A percentile compares a stretch with the other conserved stretches of the same genome.
phyloP scores from a whole-genome alignment of 2,113 vertebrate species.

The Aphyosemion australe region DNA sequence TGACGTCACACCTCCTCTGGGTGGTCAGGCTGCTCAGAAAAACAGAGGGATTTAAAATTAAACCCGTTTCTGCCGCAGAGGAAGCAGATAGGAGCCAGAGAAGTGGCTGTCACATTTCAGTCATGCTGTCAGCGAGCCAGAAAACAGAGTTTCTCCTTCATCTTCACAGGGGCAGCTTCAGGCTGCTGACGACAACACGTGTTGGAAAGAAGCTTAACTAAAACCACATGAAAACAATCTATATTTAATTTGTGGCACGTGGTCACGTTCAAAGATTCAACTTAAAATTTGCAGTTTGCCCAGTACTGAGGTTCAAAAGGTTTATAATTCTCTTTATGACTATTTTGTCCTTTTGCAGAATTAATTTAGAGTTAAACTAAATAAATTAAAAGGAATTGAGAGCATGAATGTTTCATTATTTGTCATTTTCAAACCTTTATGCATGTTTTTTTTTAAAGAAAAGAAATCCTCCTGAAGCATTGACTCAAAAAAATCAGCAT shows the following conservation, averaged over 20 bases:
- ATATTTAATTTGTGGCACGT: not conserved
- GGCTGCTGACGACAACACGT: not conserved
- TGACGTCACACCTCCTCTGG: slow-evolving; percentile 3
- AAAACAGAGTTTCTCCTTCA: not conserved
- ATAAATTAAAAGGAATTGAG: no score
- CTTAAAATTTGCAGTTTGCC: not conserved
- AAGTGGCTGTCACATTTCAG: slow-evolving; percentile 1
- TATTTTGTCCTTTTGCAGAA: no score
- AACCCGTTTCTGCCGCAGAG: slow-evolving; percentile 9
- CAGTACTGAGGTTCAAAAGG: no score
- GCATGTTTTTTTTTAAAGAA: no score
- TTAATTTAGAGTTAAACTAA: no score
- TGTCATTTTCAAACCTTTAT: no score
- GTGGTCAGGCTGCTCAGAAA: not conserved
- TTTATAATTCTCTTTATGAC: no score
- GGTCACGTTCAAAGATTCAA: not conserved
- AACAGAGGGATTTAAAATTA: slow-evolving; percentile 16
- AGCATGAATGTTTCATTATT: no score
- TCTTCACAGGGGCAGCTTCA: not conserved
- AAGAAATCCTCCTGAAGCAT: no score
- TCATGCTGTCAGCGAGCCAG: slow-evolving; percentile 3
- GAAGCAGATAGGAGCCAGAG: slow-evolving; percentile 10
- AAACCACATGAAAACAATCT: not conserved
- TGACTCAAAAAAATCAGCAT: no score
- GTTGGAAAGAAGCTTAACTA: not conserved